Conservation (phyloP, 1,140 invertebrate species). For the Cotesia glomerata region DNA sequence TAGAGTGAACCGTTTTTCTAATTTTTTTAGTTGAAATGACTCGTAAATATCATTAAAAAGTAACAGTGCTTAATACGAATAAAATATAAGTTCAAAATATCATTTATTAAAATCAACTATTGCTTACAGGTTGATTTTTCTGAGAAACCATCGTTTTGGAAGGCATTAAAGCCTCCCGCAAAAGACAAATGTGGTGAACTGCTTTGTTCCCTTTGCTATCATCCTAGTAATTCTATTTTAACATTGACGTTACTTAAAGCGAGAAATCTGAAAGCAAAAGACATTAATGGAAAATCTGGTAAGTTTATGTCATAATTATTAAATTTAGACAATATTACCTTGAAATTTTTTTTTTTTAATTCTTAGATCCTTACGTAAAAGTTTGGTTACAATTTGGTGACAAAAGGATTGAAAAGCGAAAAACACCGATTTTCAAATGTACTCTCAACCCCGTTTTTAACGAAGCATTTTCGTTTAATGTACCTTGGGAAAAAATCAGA, state of each 20-base stretch:
- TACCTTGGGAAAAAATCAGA: slow-evolving; percentile 92
- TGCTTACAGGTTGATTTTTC: slow-evolving; percentile 82
- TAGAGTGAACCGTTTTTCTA: no score
- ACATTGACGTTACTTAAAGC: slow-evolving; percentile 89
- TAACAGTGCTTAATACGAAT: no score
- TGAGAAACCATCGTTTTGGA: slow-evolving; percentile 91
- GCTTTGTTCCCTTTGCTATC: slow-evolving; percentile 88
- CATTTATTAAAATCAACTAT: background rate
- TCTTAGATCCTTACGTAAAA: slow-evolving; percentile 93
- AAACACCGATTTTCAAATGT: slow-evolving; percentile 94
- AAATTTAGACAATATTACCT: no score
- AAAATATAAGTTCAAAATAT: no score
- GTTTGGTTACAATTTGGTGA: slow-evolving; percentile 95
- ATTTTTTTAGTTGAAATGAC: no score
- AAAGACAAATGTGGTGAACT: slow-evolving; percentile 93
- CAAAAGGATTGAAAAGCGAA: slow-evolving; percentile 92
- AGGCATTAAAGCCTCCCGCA: slow-evolving; percentile 87
- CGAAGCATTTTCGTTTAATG: slow-evolving; percentile 90
- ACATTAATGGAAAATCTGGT: slow-evolving; percentile 96
- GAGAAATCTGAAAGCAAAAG: slow-evolving; percentile 90
- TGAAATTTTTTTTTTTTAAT: background rate
- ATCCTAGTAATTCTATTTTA: slow-evolving; percentile 87
- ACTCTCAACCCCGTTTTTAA: slow-evolving; percentile 92
- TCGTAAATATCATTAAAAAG: no score
- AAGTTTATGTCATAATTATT: slow-evolving; percentile 14